Evolutionary conservation across 2,797 vertebrate genomes (phyloP).

Genomic region (Florisuga fusca): DNA sequence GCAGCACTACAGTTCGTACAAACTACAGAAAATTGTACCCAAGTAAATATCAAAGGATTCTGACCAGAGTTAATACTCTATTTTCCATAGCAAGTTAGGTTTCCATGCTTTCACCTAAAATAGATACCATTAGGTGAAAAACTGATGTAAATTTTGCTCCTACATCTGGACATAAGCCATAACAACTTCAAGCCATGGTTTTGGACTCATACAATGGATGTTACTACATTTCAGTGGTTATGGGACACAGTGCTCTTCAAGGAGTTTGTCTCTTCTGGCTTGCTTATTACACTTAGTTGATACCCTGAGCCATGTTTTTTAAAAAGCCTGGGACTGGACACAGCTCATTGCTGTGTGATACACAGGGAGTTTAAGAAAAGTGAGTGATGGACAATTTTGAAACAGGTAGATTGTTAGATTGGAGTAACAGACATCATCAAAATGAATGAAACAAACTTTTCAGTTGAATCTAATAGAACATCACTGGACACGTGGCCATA

Average conservation of each 20-base stretch:
- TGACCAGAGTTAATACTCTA: background rate
- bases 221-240: background rate
- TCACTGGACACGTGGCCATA: background rate
- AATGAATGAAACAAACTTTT: background rate
- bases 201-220: background rate
- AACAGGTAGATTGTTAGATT: background rate
- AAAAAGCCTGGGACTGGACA: background rate
- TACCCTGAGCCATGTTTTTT: background rate
- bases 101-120: background rate
- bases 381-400: background rate
- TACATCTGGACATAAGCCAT: background rate
- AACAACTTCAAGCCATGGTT: background rate
- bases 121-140: background rate
- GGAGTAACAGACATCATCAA: background rate
- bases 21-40: background rate
- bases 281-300: background rate
- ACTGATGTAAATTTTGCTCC: background rate
- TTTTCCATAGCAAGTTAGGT: background rate
- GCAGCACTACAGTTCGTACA: background rate
- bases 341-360: fast-evolving
- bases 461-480: background rate
- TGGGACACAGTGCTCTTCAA: background rate
- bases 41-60: background rate
- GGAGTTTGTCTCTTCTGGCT: background rate
- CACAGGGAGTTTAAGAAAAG: background rate